A percentile compares a stretch with the other conserved stretches of the same genome.
These are phyloP conservation scores for Metacarcinus magister DNA, from an alignment of 2,888 invertebrate species.

Conservation along the genomic window DNA sequence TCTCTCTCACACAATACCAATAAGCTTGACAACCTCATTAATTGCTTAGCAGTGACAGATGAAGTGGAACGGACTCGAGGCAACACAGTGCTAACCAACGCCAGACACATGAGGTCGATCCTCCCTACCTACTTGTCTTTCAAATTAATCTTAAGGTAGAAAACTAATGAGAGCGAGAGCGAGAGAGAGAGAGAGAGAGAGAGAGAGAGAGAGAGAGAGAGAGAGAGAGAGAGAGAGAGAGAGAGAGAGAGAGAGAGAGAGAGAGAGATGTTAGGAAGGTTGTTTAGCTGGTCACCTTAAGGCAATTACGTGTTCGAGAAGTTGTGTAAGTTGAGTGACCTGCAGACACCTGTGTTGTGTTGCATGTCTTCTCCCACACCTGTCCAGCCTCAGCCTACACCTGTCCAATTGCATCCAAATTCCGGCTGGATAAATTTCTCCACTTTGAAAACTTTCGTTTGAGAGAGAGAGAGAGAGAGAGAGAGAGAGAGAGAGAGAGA, in stretches of 20 bases:
- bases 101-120: neutral
- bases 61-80: neutral
- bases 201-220: neutral
- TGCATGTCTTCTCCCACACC: neutral
- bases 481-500: conserved; percentile 21
- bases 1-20: conserved; percentile 40
- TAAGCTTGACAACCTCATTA: neutral
- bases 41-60: neutral
- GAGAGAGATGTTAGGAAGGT: neutral
- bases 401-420: neutral
- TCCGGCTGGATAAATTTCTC: neutral
- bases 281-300: neutral
- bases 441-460: neutral
- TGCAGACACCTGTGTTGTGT: neutral
- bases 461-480: conserved; percentile 6
- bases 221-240: neutral
- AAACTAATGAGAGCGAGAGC: no score
- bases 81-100: neutral
- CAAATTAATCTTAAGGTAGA: neutral
- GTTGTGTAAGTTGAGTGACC: neutral
- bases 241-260: neutral
- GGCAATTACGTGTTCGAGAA: neutral
- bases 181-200: neutral
- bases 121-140: neutral
- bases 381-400: neutral